phyloP scores from a whole-genome alignment of 2,888 invertebrate species.

The Germaria angustata region DNA sequence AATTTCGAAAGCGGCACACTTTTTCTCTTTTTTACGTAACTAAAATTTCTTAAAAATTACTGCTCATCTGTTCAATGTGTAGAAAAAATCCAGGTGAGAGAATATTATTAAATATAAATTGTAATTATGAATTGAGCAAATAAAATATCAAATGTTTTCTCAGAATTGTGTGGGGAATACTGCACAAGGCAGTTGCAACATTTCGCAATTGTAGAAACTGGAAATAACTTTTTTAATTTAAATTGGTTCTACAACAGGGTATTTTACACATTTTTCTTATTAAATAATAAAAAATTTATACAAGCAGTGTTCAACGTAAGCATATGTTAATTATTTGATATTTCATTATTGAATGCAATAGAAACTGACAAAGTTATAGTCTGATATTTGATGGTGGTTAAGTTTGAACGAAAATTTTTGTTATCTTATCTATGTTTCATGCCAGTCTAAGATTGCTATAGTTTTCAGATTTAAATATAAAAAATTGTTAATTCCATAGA shows the following conservation, averaged over 20 bases:
- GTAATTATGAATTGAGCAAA: neutral
- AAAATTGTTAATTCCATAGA: no score
- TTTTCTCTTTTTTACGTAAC: neutral
- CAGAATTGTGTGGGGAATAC: conserved; percentile 6
- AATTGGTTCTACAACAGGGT: neutral
- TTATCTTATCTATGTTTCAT: no score
- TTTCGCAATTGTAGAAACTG: conserved; percentile 36
- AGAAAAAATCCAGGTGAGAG: neutral
- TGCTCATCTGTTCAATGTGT: neutral
- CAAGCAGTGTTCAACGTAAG: neutral
- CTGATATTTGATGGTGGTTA: no score
- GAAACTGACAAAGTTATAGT: neutral
- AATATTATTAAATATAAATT: neutral
- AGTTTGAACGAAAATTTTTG: no score
- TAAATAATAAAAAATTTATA: neutral
- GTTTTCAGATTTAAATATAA: no score
- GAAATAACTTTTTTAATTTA: neutral
- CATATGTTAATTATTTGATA: neutral
- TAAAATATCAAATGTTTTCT: neutral
- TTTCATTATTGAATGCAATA: neutral
- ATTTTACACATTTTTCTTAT: neutral
- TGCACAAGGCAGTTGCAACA: neutral
- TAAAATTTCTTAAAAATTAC: neutral
- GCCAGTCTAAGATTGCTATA: no score
- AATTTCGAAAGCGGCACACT: neutral